phyloP scores from a whole-genome alignment of 2,888 invertebrate genomes.

The Netelia inedita region DNA sequence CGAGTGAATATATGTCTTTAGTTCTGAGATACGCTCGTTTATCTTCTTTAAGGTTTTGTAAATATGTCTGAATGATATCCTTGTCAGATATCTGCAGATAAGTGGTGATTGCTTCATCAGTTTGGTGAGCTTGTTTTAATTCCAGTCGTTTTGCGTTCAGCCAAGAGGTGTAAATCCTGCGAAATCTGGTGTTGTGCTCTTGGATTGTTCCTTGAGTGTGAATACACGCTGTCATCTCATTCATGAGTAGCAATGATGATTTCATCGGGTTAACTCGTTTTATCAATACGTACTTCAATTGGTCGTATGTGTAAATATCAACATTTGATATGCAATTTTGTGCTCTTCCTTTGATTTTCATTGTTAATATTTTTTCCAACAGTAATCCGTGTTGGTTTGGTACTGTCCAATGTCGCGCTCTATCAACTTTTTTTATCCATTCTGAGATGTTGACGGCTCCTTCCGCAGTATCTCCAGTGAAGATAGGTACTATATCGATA shows the following conservation, averaged over 20 bases:
- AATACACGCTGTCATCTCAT: slow-evolving; percentile 53
- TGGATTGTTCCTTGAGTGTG: slow-evolving; percentile 34
- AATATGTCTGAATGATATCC: slow-evolving; percentile 48
- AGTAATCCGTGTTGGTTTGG: slow-evolving; percentile 42
- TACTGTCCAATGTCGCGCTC: slow-evolving; percentile 37
- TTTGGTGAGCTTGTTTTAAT: slow-evolving; percentile 54
- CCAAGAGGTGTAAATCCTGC: slow-evolving; percentile 55
- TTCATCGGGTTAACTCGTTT: slow-evolving; percentile 53
- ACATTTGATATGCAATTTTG: slow-evolving; percentile 53
- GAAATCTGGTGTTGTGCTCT: slow-evolving; percentile 44
- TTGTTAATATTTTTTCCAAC: slow-evolving; percentile 52
- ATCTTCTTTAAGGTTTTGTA: slow-evolving; percentile 41
- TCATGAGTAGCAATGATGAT: slow-evolving; percentile 49
- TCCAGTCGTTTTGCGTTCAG: slow-evolving; percentile 57
- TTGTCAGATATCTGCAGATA: slow-evolving; percentile 56
- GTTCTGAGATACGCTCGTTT: slow-evolving; percentile 44
- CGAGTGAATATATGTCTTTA: slow-evolving; percentile 45
- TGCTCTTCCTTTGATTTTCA: slow-evolving; percentile 54
- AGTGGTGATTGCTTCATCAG: slow-evolving; percentile 49
- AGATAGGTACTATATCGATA: slow-evolving; percentile 51
- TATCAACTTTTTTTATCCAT: slow-evolving; percentile 52
- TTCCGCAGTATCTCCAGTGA: slow-evolving; percentile 46
- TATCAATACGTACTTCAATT: slow-evolving; percentile 39
- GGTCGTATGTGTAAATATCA: slow-evolving; percentile 50
- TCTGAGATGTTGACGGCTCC: slow-evolving; percentile 50